Evolutionary conservation across 2,888 invertebrate species (phyloP), one percentile per base, ranked within the genome.

Genomic region (Ectemnius lituratus): DNA sequence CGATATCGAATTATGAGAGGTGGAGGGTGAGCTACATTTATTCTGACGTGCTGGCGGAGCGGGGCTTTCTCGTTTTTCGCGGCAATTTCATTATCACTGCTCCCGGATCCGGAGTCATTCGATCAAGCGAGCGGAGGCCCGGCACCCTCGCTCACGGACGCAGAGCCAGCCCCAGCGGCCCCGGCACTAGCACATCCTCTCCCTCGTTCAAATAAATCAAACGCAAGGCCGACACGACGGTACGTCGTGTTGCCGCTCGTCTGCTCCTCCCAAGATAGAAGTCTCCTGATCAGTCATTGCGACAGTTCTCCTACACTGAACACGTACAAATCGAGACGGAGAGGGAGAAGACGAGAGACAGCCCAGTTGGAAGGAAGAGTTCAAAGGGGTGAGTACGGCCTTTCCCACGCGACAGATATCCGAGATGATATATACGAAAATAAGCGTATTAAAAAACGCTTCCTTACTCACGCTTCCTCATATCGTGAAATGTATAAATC

Each of bases 271-370:
- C 56, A 76, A 84, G 84, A 84, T 84, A 81, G 76, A 83, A 85
- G 78, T 81, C 78, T 82, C 58, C 73, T 85, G 84, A 86, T 86
- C 85, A 80, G 84, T 86, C 86, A 86, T 82, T 83, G 83, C 82
- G 81, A 79, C 82, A 82, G 79, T 76, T 72, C 75, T 79, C 73
- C 65, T 69, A 70, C 78, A 73, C 78, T 73, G 71, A 66, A 70
- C 67, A 62, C 66, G 67, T 73, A 82, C 83, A 83, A 82, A 82
- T 81, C 83, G 81, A 73, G 67, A 63, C 70, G 67, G 76, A 81
- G 65, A 67, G 61, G 65, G 62, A 37, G 16, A 52, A 5, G 52
- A 4, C 52, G 59, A 62, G 45, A 23, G 62, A 61, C 20, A 67
- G 61, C 37, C 27, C 18, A 20, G 18, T 13, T 8, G 37, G 37